Base-by-base conservation (phyloP, 2,888 invertebrate genomes). In the Lochmaea crataegi region DNA sequence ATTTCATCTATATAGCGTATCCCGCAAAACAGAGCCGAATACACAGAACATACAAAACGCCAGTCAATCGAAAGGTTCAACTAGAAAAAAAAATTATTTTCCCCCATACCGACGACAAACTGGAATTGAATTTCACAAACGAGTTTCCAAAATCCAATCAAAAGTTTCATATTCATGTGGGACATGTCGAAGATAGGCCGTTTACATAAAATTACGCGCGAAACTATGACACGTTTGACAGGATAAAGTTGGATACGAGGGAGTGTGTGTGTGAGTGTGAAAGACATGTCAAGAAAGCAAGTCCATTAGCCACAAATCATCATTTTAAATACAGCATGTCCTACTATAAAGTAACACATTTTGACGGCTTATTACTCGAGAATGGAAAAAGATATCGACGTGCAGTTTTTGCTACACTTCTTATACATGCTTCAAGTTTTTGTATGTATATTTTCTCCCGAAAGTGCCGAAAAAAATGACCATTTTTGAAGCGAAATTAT, bases 81-180 rank as follows among this genome's bases (percentile, higher is more conserved):
- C n/a, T n/a, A 32, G 9, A 7, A 14, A 32, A 32, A 60, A 60
- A 60, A 60, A n/a, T 18, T 18, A 18, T 53, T 60, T 60, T 32
- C n/a, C n/a, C 56, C n/a, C 14, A 60, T 42, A 42, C 42, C 18
- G 61, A 42, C 61, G 61, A 63, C 38, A 63, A n/a, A n/a, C 18
- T 18, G 42, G 56, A 73, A 73, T 70, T 73, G 66, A 73, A 69
- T 70, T 73, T 66, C 42, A 68, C 38, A 48, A 66, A 69, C 48
- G 69, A 51, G 70, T 73, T 73, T 63, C 66, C 69, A 73, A 73
- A 73, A 73, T 70, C 60, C 73, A 73, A 73, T 70, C 61, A 70
- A 66, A 66, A 73, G 61, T 56, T 61, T 61, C 64, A 71, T 66
- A 71, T 71, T 66, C 71, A 32, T 65, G 64, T 41, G 67, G 61